Base-by-base conservation (phyloP, 1,140 invertebrate species). In the Cydia pomonella region DNA sequence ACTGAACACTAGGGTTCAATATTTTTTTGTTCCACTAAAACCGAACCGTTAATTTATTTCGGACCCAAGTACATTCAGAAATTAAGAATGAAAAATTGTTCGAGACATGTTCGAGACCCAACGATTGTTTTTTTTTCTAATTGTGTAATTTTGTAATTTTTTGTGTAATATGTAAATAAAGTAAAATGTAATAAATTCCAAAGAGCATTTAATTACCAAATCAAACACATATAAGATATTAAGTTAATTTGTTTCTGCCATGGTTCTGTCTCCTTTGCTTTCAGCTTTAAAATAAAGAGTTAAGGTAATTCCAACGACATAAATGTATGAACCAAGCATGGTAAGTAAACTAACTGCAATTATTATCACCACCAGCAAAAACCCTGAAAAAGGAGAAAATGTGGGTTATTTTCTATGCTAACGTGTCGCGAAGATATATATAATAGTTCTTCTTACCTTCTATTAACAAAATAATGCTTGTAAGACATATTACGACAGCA, bases 391-490 rank as follows among this genome's bases (percentile, higher is more conserved):
- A 75, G 16, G 18, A 0, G 66, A 75, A 79, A 75, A 50, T 44
- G 62, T 71, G 23, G 6, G 27, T 76, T 41, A 69, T 75, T 75
- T 71, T 73, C 59, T 3, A 3, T 41, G 2, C 38, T 41, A 41
- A 50, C 3, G 16, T 50, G n/a, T n/a, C 13, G 5, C 5, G 47
- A 50, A 50, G 3, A 59, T 2, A 3, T 23, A 10, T 10, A 23
- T 59, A 23, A 23, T 59, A 23, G 53, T 59, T 23, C 21, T 50
- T 63, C 64, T 77, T 76, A 88, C 87, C 80, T 84, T 84, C 78
- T 41, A 83, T 38, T 73, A 87, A 53, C 41, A 83, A 71, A 53
- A 86, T 79, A 12, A 74, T 64, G 18, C 74, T n/a, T n/a, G 77
- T 66, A 6, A 83, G 16, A 74, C 77, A 63, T 25, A 80, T 18